phyloP scores from a whole-genome alignment of 2,888 invertebrate genomes.

The Tenodera sinensis region DNA sequence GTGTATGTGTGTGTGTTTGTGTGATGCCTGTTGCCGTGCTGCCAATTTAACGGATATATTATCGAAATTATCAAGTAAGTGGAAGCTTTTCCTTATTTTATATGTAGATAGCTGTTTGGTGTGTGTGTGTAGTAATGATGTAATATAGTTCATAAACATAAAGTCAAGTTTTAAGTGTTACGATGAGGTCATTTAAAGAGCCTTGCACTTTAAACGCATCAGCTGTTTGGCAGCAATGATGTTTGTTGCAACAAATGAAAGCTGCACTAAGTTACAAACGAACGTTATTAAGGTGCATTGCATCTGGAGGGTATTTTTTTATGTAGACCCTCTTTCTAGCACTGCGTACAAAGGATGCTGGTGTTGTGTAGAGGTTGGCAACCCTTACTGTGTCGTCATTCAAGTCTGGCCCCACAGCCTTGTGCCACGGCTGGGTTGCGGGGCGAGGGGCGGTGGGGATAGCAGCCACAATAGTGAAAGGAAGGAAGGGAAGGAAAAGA shows the following conservation, averaged over 20 bases:
- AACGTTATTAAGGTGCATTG: background rate
- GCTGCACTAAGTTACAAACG: background rate
- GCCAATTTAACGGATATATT: background rate
- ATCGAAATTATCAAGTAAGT: background rate
- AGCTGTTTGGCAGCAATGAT: background rate
- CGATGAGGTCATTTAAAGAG: background rate
- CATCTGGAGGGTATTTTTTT: background rate
- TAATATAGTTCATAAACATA: too few species aligned
- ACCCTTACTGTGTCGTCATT: slow-evolving; percentile 16
- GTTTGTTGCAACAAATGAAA: background rate
- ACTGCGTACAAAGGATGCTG: background rate
- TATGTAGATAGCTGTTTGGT: background rate
- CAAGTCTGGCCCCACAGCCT: background rate
- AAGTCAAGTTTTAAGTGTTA: background rate
- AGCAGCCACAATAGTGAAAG: background rate
- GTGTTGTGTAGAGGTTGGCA: background rate
- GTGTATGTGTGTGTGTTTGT: background rate
- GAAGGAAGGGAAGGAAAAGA: background rate
- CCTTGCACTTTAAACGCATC: background rate
- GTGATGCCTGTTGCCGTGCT: background rate
- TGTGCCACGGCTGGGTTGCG: background rate
- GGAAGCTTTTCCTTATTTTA: background rate
- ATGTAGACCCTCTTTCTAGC: background rate
- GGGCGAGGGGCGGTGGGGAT: background rate
- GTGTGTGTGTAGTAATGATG: too few species aligned